Evolutionary conservation across 2,113 vertebrate species (phyloP).

Genomic region (Mobula hypostoma): DNA sequence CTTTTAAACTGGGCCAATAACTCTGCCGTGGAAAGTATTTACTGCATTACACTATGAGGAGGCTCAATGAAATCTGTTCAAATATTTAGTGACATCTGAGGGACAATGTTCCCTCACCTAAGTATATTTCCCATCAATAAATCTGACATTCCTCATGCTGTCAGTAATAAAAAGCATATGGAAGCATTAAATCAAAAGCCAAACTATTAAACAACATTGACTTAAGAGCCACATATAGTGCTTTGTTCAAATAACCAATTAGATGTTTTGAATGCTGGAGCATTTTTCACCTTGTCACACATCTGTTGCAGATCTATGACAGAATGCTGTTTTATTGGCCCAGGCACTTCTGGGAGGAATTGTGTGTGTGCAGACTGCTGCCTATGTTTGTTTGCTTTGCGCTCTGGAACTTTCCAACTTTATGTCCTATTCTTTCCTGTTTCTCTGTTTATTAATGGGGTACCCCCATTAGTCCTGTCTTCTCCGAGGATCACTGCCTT

Average conservation of each 20-base stretch:
- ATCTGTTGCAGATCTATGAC: constrained; percentile 20
- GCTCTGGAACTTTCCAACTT: background rate
- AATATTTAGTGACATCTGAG: constrained; percentile 24
- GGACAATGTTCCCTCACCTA: background rate
- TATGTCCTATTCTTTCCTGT: background rate
- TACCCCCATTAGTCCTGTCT: background rate
- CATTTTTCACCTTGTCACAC: constrained; percentile 15
- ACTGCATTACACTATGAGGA: background rate
- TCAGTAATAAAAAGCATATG: constrained; percentile 25
- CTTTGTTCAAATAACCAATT: constrained; percentile 16
- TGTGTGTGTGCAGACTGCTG: background rate
- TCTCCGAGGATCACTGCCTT: no score
- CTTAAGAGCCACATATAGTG: constrained; percentile 1
- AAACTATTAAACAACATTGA: constrained; percentile 31
- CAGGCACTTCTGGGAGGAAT: background rate
- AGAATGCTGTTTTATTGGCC: background rate
- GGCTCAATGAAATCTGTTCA: background rate
- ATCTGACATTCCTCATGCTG: constrained; percentile 13
- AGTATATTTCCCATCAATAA: constrained; percentile 27
- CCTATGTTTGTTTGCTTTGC: background rate
- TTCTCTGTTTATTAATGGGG: background rate
- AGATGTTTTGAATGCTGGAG: background rate
- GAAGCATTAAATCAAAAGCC: constrained; percentile 33
- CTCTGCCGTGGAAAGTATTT: background rate
- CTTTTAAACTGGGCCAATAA: background rate